Evolutionary conservation across 2,797 vertebrate genomes (phyloP).

Genomic region (Cossypha heuglini): DNA sequence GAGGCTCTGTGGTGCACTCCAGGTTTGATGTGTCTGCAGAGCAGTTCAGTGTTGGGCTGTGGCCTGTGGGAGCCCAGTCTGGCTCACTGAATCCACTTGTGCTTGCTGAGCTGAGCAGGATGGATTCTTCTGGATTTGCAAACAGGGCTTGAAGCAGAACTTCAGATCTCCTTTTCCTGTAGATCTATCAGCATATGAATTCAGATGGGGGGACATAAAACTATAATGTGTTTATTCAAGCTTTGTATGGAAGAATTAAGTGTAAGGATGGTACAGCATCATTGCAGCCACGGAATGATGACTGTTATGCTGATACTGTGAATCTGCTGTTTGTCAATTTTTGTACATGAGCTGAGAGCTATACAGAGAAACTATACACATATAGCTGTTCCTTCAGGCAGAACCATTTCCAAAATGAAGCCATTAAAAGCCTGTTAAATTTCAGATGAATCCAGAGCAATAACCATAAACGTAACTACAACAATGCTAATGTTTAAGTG

Average conservation of each 20-base stretch:
- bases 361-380: neutral
- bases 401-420: conserved; percentile 33
- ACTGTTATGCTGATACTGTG: neutral
- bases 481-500: neutral
- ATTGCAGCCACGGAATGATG: neutral
- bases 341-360: neutral
- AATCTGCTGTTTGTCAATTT: neutral
- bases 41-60: neutral
- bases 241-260: neutral
- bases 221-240: neutral
- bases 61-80: neutral
- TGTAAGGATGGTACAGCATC: neutral
- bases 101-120: neutral
- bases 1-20: neutral
- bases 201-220: neutral
- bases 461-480: conserved; percentile 10
- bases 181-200: neutral
- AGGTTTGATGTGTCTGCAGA: neutral
- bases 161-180: neutral
- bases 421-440: conserved; percentile 26
- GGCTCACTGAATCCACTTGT: neutral
- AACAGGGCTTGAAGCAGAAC: neutral
- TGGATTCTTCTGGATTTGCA: neutral
- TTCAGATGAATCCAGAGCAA: conserved; percentile 30
- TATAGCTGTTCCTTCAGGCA: neutral